These are phyloP conservation scores for Muscicapa comitata DNA, from an alignment of 2,797 vertebrate genomes.

Conservation along the genomic window DNA sequence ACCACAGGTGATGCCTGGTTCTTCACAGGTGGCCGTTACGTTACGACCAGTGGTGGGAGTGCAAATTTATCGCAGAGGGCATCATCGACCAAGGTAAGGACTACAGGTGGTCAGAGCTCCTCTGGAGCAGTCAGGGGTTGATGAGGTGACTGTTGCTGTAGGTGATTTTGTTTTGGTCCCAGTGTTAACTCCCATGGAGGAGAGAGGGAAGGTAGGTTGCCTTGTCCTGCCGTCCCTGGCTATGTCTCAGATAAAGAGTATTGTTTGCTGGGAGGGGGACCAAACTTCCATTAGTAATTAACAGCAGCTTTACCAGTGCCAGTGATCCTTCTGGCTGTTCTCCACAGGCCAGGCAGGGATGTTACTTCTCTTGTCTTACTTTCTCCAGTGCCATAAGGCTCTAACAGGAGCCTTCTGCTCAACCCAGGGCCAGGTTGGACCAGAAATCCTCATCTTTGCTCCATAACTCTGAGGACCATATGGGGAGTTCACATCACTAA, in stretches of 20 bases:
- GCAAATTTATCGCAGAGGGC: conserved; percentile 97
- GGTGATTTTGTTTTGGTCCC: not conserved
- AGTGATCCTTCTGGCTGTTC: not conserved
- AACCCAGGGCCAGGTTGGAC: not conserved
- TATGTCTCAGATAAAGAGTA: not conserved
- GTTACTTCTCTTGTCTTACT: not conserved
- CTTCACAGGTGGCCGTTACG: conserved; percentile 89
- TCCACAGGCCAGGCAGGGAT: not conserved
- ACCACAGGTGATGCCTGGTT: not conserved
- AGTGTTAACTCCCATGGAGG: not conserved
- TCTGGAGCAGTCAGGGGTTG: not conserved
- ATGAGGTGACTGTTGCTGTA: not conserved
- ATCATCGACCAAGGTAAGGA: conserved; percentile 94
- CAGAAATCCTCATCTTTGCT: not conserved
- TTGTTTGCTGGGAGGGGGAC: not conserved
- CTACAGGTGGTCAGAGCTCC: not conserved
- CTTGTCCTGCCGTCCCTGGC: not conserved
- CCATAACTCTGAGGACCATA: not conserved
- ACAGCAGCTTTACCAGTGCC: not conserved
- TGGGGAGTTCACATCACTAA: not conserved
- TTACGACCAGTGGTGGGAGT: conserved; percentile 99
- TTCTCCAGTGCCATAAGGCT: not conserved
- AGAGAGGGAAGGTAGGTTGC: not conserved
- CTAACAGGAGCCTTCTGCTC: not conserved
- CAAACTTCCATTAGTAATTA: not conserved